Evolutionary conservation across 1,140 invertebrate genomes (phyloP).

Genomic region (Zaprionus davidi): DNA sequence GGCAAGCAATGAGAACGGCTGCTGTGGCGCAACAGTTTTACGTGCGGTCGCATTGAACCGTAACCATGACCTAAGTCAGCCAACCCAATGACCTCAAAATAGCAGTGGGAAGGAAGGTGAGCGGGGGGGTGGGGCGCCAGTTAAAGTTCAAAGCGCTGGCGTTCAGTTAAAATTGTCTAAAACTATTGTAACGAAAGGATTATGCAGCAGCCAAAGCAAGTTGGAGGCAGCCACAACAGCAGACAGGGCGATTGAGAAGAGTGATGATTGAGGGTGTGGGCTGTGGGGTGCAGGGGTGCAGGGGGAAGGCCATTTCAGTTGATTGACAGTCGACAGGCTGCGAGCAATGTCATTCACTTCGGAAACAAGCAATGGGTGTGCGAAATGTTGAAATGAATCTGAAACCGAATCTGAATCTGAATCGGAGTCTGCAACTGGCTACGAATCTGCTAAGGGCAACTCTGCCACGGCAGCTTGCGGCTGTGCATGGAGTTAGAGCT

Average conservation of each 20-base stretch:
- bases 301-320: conserved; percentile 38
- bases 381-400: conserved; percentile 60
- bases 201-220: conserved; percentile 17
- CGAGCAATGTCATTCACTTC: conserved; percentile 53
- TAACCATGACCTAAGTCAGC: conserved; percentile 46
- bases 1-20: not conserved
- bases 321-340: conserved; percentile 60
- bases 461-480: not conserved
- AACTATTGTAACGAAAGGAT: conserved; percentile 61
- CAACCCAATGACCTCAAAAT: conserved; percentile 43
- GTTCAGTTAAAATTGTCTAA: conserved; percentile 45
- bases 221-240: not conserved
- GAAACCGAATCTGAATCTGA: conserved; percentile 14
- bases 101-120: not conserved
- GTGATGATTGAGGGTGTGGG: not conserved
- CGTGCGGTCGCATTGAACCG: conserved; percentile 41
- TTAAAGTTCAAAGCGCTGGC: conserved; percentile 49
- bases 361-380: conserved; percentile 61
- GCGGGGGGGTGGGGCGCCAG: not conserved
- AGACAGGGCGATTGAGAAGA: conserved; percentile 1
- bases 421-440: not conserved
- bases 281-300: not conserved
- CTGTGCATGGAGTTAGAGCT: not conserved
- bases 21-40: conserved; percentile 41
- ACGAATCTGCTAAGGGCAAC: not conserved